Conservation (phyloP, 2,113 vertebrate genomes). For the Mixornis gularis region DNA sequence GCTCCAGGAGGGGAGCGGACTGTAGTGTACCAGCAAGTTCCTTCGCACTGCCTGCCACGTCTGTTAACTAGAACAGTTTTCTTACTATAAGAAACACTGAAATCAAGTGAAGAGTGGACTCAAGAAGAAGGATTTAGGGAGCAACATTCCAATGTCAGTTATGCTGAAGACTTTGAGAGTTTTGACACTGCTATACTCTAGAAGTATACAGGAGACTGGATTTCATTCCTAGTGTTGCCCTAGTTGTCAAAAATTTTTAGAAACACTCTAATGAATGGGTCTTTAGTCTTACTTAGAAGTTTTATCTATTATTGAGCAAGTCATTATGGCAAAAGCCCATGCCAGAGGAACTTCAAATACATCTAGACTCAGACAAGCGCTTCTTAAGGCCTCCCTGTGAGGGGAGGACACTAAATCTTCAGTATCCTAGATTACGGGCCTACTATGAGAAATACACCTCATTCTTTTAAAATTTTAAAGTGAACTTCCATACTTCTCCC, state of each 20-base stretch:
- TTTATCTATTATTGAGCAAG: not conserved
- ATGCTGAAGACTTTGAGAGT: not conserved
- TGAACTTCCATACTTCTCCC: not conserved
- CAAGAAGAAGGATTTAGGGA: not conserved
- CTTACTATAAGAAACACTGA: not conserved
- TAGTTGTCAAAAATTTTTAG: not conserved
- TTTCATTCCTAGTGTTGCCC: not conserved
- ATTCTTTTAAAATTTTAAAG: not conserved
- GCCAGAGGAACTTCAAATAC: not conserved
- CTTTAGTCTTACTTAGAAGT: not conserved
- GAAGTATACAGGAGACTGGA: not conserved
- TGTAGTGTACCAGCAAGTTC: not conserved
- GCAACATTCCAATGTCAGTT: not conserved
- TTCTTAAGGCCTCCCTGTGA: not conserved
- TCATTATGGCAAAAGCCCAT: not conserved
- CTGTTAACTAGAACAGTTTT: not conserved
- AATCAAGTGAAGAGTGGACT: not conserved
- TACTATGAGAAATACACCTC: not conserved
- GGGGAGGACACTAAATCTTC: not conserved
- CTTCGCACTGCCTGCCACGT: not conserved
- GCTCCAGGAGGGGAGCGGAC: not conserved
- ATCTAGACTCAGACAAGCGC: not conserved
- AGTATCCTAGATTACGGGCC: not conserved
- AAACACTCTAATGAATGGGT: not conserved
- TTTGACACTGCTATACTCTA: not conserved